Evolutionary conservation across 2,888 invertebrate species (phyloP).

Genomic region (Zaprionus bogoriensis): DNA sequence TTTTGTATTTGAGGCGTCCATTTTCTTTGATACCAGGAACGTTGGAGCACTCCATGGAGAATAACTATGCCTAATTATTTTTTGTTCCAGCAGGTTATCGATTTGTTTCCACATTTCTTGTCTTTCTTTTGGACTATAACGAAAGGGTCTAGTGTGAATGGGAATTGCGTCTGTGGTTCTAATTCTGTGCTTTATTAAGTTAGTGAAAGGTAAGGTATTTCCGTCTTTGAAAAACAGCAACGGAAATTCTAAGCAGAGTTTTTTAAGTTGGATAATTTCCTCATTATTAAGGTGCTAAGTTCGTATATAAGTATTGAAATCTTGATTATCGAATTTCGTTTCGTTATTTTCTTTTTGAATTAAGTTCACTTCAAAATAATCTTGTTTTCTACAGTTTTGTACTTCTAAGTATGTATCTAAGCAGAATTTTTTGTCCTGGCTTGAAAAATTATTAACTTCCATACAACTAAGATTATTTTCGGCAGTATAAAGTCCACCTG

Average conservation of each 20-base stretch:
- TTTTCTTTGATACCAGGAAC: not conserved
- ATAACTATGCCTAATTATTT: constrained; percentile 13
- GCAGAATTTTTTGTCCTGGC: constrained; percentile 2
- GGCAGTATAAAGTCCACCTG: constrained; percentile 3
- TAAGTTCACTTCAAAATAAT: not conserved
- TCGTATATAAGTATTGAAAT: constrained; percentile 5
- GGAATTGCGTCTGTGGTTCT: constrained; percentile 3
- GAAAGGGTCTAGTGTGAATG: not conserved
- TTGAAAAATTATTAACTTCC: constrained; percentile 1
- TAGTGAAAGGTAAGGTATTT: constrained; percentile 1
- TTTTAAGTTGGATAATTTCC: not conserved
- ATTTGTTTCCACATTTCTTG: constrained; percentile 5
- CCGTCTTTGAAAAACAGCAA: not conserved
- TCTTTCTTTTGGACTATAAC: not conserved
- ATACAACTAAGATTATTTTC: constrained; percentile 3
- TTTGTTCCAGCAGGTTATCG: constrained; percentile 14
- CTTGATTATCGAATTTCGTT: not conserved
- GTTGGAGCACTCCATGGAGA: constrained; percentile 11
- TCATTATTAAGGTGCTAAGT: not conserved
- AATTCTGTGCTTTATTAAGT: not conserved
- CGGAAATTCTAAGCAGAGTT: constrained; percentile 8
- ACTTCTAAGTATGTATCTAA: constrained; percentile 1
- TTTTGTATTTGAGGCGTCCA: not conserved
- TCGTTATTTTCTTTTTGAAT: constrained; percentile 2
- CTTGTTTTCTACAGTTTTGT: not conserved